Base-by-base conservation (phyloP, 2,113 vertebrate genomes). In the Pangasianodon hypophthalmus region DNA sequence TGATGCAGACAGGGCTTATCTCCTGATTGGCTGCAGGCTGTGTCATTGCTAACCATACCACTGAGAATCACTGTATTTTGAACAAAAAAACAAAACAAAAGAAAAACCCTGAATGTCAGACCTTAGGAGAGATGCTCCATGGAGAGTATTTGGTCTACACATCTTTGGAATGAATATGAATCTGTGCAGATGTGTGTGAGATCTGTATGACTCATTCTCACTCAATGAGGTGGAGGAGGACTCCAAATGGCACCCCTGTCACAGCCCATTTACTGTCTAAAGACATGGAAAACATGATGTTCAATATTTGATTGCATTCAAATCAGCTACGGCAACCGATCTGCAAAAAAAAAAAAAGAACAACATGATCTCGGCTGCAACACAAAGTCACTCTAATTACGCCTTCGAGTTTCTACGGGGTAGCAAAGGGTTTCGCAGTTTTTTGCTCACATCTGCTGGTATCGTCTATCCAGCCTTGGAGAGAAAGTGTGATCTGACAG, bases 241-340 rank as follows among this genome's bases (percentile, higher is more conserved):
- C 79, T 26, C 84, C 75, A 84, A 86, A 86, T 69, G 88, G 84
- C 75, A 89, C 41, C 58, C 24, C 58, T 29, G 88, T 90, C 48
- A 54, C 88, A 62, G 84, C 26, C 84, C 88, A 86, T 90, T 86
- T 86, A 54, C 84, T 29, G 60, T 86, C 75, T 86, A 84, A 90
- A 90, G 84, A 44, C 84, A 86, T 90, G 88, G 84, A 90, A 86
- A 90, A 71, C 88, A 86, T 46, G 48, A 81, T 56, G 75, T 81
- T 69, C 58, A 44, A 90, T 82, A 86, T 90, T 86, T 86, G 71
- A 89, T 64, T 90, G 73, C 88, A 89, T 86, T 69, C 88, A 90
- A 75, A 90, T 90, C 84, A 56, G 60, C 75, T 69, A 50, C 16
- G 11, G 75, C n/a, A 58, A 56, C 32, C 37, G 48, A 75, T 71